Evolutionary conservation across 1,140 invertebrate genomes (phyloP), one percentile per base, ranked within the genome.

Genomic region (Hyles euphorbiae): DNA sequence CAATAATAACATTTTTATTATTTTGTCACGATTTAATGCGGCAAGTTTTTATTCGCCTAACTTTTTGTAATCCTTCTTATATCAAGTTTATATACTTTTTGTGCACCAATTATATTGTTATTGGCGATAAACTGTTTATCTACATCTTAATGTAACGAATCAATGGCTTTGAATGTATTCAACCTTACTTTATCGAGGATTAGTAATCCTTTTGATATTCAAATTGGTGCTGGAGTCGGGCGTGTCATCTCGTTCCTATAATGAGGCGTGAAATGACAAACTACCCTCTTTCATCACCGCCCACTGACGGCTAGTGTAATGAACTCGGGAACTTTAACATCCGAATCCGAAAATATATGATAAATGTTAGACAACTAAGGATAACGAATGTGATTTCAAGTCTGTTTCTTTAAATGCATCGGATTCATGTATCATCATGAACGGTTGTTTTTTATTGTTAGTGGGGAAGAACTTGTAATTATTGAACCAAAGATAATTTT

Each of bases 221-320:
- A 74, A 70, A 74, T 74, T 63, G 57, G 43, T 67, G 40, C 55
- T 51, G 68, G 52, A 68, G 22, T 63, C 61, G 58, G 52, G 44
- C 57, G 63, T 60, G 61, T 70, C 65, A 70, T 68, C 53, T 54
- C 11, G 43, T 10, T 43, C 46, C 48, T n/a, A 57, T 70, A 68
- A 70, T 70, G 66, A 70, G 68, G 61, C 56, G 55, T 60, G 60
- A 60, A 63, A 66, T 70, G 68, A 73, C 65, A 73, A 73, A 70
- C 71, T 70, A 67, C 65, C 63, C 60, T 66, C 60, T 63, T 74
- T 62, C 61, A 68, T 70, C 68, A 74, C 59, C 65, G 68, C 71
- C 71, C 71, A 74, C 68, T 56, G 56, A 60, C 48, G 47, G 65
- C 58, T 53, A 64, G 49, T 58, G 59, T 63, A 66, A 67, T 53